Evolutionary conservation across 2,888 invertebrate genomes (phyloP).

Genomic region (Fissipunctia ypsillon): DNA sequence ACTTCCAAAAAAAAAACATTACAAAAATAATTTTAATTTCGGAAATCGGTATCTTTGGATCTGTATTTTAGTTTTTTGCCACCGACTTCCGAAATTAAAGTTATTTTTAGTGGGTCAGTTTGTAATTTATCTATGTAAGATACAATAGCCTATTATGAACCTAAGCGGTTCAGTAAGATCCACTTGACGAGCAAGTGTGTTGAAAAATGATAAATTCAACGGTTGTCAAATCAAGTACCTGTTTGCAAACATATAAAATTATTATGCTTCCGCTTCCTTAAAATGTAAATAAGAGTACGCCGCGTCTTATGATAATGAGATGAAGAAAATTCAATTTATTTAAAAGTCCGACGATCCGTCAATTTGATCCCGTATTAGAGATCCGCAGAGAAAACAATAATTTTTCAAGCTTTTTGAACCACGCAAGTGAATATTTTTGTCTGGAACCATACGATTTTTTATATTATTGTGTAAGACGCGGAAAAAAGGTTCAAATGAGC

Average conservation of each 20-base stretch:
- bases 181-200: no score
- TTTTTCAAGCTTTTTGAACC: not conserved
- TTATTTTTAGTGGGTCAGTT: no score
- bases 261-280: slow-evolving; percentile 1
- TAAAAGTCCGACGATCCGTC: slow-evolving; percentile 35
- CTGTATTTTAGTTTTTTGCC: no score
- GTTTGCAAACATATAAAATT: slow-evolving; percentile 2
- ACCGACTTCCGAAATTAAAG: no score
- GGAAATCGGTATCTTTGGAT: no score
- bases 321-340: slow-evolving; percentile 37
- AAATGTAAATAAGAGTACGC: slow-evolving; percentile 35
- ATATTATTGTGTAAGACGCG: not conserved
- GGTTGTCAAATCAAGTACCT: not conserved
- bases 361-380: slow-evolving; percentile 34
- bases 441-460: not conserved
- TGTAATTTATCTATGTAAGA: no score
- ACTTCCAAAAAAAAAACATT: no score
- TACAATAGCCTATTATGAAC: no score
- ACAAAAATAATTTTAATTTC: no score
- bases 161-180: no score
- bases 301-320: slow-evolving; percentile 27
- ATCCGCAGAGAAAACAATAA: not conserved
- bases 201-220: not conserved
- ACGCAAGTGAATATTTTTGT: not conserved
- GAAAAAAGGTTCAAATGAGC: not conserved